These are phyloP conservation scores for Scelioninae gen. 1 DNA, from an alignment of 2,888 invertebrate genomes.

Conservation along the genomic window DNA sequence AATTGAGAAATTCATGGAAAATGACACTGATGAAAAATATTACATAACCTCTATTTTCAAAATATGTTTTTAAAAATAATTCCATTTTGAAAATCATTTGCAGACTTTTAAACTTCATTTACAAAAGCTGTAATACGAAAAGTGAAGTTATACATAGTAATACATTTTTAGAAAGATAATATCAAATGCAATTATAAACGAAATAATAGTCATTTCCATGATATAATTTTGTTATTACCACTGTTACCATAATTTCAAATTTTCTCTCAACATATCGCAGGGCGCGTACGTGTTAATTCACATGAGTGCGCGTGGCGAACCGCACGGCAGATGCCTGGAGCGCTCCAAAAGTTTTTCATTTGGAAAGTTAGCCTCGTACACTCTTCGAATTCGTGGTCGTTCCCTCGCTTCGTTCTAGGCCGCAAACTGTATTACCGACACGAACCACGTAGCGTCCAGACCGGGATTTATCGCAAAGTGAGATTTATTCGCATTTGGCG, in stretches of 20 bases:
- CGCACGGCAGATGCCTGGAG: conserved; percentile 71
- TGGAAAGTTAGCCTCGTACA: conserved; percentile 68
- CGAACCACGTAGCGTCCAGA: conserved; percentile 64
- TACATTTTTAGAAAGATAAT: conserved; percentile 1
- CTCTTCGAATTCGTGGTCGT: conserved; percentile 63
- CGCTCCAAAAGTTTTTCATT: conserved; percentile 71
- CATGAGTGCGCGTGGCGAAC: conserved; percentile 70
- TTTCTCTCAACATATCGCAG: conserved; percentile 62
- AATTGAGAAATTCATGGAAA: too few species aligned
- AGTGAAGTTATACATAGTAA: background rate
- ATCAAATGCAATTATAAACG: conserved; percentile 38
- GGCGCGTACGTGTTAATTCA: conserved; percentile 67
- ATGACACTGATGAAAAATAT: too few species aligned
- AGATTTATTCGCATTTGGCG: conserved; percentile 64
- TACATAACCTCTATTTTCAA: background rate
- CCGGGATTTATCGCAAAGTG: conserved; percentile 64
- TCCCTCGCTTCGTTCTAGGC: conserved; percentile 46
- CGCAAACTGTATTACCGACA: conserved; percentile 68
- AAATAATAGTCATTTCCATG: conserved; percentile 56
- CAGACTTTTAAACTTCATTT: too few species aligned
- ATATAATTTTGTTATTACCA: conserved; percentile 62
- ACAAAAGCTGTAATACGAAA: too few species aligned
- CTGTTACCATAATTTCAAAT: conserved; percentile 64
- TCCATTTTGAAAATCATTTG: background rate
- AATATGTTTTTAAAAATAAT: background rate